A percentile compares a stretch with the other conserved stretches of the same genome.
These are phyloP conservation scores for Deroplatys truncata DNA, from an alignment of 2,888 invertebrate species.

Conservation along the genomic window DNA sequence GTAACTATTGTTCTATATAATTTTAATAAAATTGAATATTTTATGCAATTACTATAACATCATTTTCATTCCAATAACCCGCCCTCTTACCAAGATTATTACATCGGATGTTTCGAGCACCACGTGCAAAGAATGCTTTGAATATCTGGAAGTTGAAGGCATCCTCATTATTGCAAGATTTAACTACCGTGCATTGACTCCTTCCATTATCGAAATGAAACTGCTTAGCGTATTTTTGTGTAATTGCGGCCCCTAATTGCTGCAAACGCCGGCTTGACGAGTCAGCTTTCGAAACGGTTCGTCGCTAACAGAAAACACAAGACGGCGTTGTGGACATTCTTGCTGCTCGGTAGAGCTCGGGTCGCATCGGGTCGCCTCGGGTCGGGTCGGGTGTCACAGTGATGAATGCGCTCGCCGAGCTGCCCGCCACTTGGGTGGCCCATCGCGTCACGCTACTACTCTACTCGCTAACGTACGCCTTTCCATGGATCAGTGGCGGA, in stretches of 20 bases:
- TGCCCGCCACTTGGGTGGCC: conserved; percentile 30
- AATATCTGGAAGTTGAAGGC: neutral
- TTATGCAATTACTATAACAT: too few relatives aligned
- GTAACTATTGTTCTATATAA: too few relatives aligned
- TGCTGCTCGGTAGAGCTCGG: neutral
- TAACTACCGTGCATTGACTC: neutral
- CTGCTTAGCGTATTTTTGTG: neutral
- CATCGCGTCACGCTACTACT: conserved; percentile 18
- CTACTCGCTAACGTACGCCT: neutral
- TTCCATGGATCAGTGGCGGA: neutral
- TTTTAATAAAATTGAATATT: too few relatives aligned
- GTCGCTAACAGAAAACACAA: neutral
- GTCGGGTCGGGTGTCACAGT: conserved; percentile 23
- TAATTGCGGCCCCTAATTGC: neutral
- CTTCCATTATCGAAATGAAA: neutral
- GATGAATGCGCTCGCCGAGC: conserved; percentile 28
- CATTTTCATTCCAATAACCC: too few relatives aligned
- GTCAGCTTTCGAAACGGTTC: neutral
- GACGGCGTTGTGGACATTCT: neutral
- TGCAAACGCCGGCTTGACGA: neutral
- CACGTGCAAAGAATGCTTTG: neutral
- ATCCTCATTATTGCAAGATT: neutral
- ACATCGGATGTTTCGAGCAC: neutral
- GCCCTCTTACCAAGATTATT: too few relatives aligned
- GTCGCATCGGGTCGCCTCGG: neutral